phyloP scores from a whole-genome alignment of 2,113 vertebrate species.

The Myrmecobius fasciatus region DNA sequence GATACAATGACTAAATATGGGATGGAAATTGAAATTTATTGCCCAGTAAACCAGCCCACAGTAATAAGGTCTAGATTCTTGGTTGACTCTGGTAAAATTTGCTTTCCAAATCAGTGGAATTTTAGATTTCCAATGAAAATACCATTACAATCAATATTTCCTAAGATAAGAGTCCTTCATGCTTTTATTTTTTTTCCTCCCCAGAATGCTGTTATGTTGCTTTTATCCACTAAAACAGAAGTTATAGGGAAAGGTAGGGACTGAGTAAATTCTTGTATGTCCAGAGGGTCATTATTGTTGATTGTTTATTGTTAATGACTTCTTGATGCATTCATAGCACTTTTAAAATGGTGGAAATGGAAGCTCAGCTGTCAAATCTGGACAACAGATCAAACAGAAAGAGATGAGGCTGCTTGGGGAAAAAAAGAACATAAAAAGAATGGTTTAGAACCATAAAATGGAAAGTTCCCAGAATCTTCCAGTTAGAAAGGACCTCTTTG shows the following conservation, averaged over 20 bases:
- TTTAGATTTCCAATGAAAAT: background rate
- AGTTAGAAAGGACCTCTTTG: background rate
- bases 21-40: constrained; percentile 37
- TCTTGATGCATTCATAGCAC: background rate
- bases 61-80: constrained; percentile 45
- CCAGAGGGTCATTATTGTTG: background rate
- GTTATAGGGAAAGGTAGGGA: background rate
- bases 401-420: background rate
- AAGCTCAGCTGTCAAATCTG: background rate
- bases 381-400: background rate
- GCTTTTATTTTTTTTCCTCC: background rate
- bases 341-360: background rate
- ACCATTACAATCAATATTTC: background rate
- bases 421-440: background rate
- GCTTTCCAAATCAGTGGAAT: background rate
- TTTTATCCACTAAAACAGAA: background rate
- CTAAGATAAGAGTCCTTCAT: background rate
- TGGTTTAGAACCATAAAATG: background rate
- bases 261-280: background rate
- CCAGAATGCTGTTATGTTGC: background rate
- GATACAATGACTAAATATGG: constrained; percentile 24
- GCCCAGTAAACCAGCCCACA: background rate
- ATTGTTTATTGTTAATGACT: background rate
- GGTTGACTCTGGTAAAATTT: constrained; percentile 20
- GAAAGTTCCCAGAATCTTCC: background rate